These are phyloP conservation scores for Enoplosus armatus DNA, from an alignment of 2,797 vertebrate species.

Conservation along the genomic window DNA sequence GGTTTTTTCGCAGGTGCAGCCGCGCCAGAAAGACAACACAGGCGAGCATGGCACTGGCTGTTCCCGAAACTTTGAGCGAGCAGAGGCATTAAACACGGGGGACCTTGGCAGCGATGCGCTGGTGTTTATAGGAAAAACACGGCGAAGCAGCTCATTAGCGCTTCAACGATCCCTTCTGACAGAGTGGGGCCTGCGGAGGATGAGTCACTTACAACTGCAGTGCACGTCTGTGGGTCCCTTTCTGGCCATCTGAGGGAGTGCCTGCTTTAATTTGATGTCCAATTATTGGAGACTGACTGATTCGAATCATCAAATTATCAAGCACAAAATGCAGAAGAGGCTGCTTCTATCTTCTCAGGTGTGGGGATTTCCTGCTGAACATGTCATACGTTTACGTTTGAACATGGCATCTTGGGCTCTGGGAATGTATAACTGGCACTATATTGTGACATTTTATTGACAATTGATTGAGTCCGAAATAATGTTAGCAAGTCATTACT, in stretches of 20 bases:
- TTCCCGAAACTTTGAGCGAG: slow-evolving; percentile 72
- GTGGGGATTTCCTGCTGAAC: not conserved
- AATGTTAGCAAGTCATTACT: not conserved
- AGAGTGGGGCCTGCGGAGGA: slow-evolving; percentile 15
- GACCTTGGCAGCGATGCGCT: slow-evolving; percentile 54
- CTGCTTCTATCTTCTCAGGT: not conserved
- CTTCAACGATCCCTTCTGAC: slow-evolving; percentile 24
- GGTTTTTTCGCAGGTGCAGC: slow-evolving; percentile 83
- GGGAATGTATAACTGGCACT: not conserved
- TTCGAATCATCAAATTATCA: not conserved
- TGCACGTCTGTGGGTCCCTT: not conserved
- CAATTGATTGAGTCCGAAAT: not conserved
- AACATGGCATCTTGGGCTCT: not conserved
- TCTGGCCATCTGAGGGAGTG: not conserved
- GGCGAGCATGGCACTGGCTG: slow-evolving; percentile 78
- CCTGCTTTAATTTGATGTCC: not conserved
- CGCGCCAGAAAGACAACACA: slow-evolving; percentile 39
- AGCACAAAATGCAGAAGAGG: not conserved
- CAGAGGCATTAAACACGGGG: slow-evolving; percentile 71
- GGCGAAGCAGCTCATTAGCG: slow-evolving; percentile 32
- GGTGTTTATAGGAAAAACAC: slow-evolving; percentile 57
- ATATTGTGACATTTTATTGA: not conserved
- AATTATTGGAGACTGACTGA: not conserved
- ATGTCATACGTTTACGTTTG: not conserved
- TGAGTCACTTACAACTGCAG: slow-evolving; percentile 11